Conservation (phyloP, 2,113 vertebrate species). For the Dolichallabes microphthalmus region DNA sequence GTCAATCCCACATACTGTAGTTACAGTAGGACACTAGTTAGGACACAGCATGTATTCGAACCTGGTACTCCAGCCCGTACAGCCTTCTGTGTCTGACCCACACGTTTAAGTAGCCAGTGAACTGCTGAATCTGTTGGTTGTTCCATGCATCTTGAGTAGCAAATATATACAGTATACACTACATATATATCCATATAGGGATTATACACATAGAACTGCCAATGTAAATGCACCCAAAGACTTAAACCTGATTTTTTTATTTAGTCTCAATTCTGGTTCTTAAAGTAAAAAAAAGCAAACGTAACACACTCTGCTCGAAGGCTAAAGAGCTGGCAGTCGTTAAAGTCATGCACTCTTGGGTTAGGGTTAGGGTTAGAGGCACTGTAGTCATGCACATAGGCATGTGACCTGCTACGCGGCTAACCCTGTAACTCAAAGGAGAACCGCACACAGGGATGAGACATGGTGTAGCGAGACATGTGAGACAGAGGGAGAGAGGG, state of each 20-base stretch:
- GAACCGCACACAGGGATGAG: neutral
- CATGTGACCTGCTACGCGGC: conserved; percentile 24
- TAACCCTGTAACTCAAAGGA: conserved; percentile 13
- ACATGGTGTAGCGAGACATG: neutral
- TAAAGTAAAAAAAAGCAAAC: conserved; percentile 6
- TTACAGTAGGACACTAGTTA: too few species aligned
- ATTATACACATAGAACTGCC: neutral
- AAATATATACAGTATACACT: neutral
- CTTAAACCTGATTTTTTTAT: neutral
- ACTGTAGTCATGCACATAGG: conserved; percentile 16
- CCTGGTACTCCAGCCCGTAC: neutral
- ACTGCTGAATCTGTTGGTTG: neutral
- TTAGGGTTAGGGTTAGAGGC: too few species aligned
- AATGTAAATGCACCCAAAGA: conserved; percentile 12
- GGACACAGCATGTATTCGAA: neutral
- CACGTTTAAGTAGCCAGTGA: neutral
- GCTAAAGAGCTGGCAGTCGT: neutral
- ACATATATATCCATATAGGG: neutral
- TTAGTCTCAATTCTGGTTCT: conserved; percentile 11
- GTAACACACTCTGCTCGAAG: neutral
- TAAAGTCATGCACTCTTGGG: conserved; percentile 22
- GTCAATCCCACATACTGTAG: neutral
- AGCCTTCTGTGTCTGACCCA: neutral
- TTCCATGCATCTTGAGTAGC: conserved; percentile 12
- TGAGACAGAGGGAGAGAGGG: too few species aligned